Base-by-base conservation (phyloP, 2,797 vertebrate genomes). In the Argentina silus region DNA sequence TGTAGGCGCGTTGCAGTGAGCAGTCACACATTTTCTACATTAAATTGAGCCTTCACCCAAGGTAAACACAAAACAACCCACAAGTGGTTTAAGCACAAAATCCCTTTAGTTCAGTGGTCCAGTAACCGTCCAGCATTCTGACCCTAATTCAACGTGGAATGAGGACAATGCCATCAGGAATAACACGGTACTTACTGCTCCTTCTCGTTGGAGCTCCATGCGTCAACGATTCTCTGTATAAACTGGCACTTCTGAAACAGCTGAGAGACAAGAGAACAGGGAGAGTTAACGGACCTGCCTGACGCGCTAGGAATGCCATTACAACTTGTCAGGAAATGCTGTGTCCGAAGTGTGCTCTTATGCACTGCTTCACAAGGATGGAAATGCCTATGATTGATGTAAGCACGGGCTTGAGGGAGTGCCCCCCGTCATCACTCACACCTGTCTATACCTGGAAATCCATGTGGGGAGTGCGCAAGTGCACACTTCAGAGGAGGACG, bases 231-330 rank as follows among this genome's bases (percentile, higher is more conserved):
- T 94, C 96, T 95, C 90, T 98, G 96, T 88, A 98, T 95, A 90
- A 99, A 93, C 81, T 96, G 96, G 94, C 97, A 98, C 93, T 98
- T 98, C 88, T 96, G 95, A 93, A 99, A 99, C 78, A 99, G 94
- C 97, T 99, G 88, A 47, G 61, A 59, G 4, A 83, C 70, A 60
- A 1, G 17, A 68, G 11, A 14, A 1, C 14, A 50, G 48, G 15
- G 15, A 51, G 7, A n/a, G 48, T 53, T 64, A 21, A 36, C 19
- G 53, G 23, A 53, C 17, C 4, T 11, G 36, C 14, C 4, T 11
- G 15, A 27, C 7, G 17, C 5, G 14, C 27, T 36, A 21, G 14
- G 5, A 59, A 50, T 36, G 15, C 19, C 48, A 1, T 5, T 4
- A 61, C 9, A 11, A 48, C 1, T n/a, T 65, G 19, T 27, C 27